phyloP scores from a whole-genome alignment of 1,140 invertebrate species.

The Danaus melanippus region DNA sequence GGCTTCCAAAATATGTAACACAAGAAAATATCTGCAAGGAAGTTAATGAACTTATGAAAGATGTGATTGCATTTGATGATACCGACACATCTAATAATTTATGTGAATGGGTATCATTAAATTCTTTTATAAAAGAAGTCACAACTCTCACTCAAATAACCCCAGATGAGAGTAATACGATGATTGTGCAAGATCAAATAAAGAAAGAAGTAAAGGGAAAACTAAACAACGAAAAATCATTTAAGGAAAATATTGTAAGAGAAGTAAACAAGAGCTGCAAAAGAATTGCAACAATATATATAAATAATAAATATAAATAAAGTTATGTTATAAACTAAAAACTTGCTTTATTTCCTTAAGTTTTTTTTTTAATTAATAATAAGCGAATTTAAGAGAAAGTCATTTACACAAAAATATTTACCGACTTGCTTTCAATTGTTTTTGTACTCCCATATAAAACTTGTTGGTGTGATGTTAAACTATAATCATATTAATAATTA shows the following conservation, averaged over 20 bases:
- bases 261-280: too few relatives aligned
- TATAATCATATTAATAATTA: conserved; percentile 1
- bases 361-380: neutral
- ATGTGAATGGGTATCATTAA: too few relatives aligned
- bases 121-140: too few relatives aligned
- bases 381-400: neutral
- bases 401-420: too few relatives aligned
- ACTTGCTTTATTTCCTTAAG: neutral
- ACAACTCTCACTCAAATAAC: too few relatives aligned
- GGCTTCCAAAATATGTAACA: neutral
- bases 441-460: conserved; percentile 48
- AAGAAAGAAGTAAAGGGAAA: too few relatives aligned
- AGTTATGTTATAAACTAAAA: neutral
- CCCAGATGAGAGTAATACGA: too few relatives aligned
- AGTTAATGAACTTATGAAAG: conserved; percentile 15
- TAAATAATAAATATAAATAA: neutral
- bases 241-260: too few relatives aligned
- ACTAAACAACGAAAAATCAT: too few relatives aligned
- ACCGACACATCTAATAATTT: too few relatives aligned
- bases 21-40: too few relatives aligned
- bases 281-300: neutral
- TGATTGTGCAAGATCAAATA: too few relatives aligned
- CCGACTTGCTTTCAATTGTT: conserved; percentile 29
- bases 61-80: conserved; percentile 12
- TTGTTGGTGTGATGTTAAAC: conserved; percentile 9